Conservation (phyloP, 1,140 invertebrate genomes). For the Drosophila ercepeae region DNA sequence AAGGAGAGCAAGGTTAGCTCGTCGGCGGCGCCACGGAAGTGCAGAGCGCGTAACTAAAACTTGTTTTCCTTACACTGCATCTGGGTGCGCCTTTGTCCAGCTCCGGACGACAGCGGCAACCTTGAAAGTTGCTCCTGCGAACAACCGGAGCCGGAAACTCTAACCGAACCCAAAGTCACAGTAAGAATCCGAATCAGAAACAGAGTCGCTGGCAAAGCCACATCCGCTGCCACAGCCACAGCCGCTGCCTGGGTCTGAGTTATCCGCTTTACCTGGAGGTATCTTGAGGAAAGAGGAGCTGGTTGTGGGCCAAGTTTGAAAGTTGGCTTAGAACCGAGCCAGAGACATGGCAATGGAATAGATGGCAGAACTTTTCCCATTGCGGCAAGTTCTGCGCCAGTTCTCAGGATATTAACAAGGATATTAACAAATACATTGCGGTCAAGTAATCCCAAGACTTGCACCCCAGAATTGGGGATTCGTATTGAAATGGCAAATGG, state of each 20-base stretch:
- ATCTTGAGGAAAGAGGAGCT: not conserved
- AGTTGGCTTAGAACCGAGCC: conserved; percentile 34
- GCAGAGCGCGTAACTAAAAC: conserved; percentile 71
- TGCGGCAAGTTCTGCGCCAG: conserved; percentile 34
- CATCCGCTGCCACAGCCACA: conserved; percentile 25
- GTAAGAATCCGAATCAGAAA: conserved; percentile 4
- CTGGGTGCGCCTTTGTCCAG: conserved; percentile 29
- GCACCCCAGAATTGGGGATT: not conserved
- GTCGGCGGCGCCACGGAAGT: conserved; percentile 72
- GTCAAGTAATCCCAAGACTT: conserved; percentile 28
- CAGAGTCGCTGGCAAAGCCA: conserved; percentile 23
- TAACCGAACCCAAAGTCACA: conserved; percentile 47
- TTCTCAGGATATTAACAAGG: conserved; percentile 49
- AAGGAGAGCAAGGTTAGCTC: conserved; percentile 48
- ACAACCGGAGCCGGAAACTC: conserved; percentile 48
- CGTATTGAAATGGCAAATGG: conserved; percentile 8
- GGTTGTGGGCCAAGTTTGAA: conserved; percentile 27
- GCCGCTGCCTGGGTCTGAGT: not conserved
- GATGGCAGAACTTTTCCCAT: conserved; percentile 38
- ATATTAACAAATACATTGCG: conserved; percentile 57
- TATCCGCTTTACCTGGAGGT: conserved; percentile 23
- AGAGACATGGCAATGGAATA: conserved; percentile 29
- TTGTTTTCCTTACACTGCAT: conserved; percentile 75
- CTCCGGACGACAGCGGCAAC: conserved; percentile 34
- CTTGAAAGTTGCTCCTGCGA: conserved; percentile 65